phyloP scores from a whole-genome alignment of 2,888 invertebrate genomes.

The Oligia strigilis region DNA sequence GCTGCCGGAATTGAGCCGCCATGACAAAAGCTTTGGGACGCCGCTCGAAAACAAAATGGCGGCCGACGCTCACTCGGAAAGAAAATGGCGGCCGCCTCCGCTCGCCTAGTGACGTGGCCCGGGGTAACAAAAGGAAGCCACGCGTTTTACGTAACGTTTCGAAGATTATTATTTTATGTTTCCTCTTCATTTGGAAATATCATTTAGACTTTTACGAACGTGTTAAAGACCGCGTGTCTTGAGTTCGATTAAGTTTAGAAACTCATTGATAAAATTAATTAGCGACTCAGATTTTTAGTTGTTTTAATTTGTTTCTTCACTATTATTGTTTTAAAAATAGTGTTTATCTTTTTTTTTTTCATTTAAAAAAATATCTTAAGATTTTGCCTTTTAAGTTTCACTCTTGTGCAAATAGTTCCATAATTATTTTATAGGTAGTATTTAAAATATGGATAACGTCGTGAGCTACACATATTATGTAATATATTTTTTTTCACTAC shows the following conservation, averaged over 20 bases:
- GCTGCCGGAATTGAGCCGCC: background rate
- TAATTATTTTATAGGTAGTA: no score
- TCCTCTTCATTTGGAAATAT: background rate
- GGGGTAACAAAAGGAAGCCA: constrained; percentile 7
- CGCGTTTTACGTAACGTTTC: background rate
- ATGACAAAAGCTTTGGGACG: background rate
- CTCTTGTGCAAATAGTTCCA: no score
- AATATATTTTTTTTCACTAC: no score
- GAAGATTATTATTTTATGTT: constrained; percentile 7
- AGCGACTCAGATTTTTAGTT: no score
- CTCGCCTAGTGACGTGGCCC: background rate
- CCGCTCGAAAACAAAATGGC: constrained; percentile 27
- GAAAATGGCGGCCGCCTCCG: constrained; percentile 20
- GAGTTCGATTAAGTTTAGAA: background rate
- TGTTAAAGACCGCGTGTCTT: background rate
- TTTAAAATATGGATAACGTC: no score
- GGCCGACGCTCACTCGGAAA: background rate
- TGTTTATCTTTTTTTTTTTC: no score
- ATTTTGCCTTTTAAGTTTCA: no score
- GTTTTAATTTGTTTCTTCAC: no score
- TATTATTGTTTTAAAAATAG: no score
- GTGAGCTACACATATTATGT: no score
- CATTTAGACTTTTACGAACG: background rate
- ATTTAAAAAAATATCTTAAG: no score
- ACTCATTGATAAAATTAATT: no score